Evolutionary conservation across 2,888 invertebrate species (phyloP), one percentile per base, ranked within the genome.

Genomic region (Argyra leucocephala): DNA sequence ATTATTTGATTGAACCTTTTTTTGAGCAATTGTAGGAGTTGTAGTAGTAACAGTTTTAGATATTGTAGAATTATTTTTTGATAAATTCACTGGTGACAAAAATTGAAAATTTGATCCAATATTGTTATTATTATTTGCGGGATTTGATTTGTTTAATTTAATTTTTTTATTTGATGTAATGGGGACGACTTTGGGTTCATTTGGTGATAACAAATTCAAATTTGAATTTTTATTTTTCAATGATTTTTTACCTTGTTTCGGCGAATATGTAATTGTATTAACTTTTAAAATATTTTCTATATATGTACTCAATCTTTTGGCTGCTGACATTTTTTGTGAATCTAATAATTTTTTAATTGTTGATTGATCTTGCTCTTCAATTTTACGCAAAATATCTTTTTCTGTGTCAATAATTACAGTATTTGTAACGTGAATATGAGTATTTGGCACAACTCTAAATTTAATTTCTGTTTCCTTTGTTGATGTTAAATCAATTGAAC

Each of bases 351-450:
- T 74, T 2, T 74, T 73, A 73, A 78, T 75, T 0, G 77, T 73
- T 3, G 73, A 74, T 22, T 76, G 74, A 65, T 78, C 76, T 57
- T 73, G 74, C 3, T 73, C 74, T 15, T 73, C 75, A 7, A 76
- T 76, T 66, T 76, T 78, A 23, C 73, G 73, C 68, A 76, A 67
- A 4, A 77, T 74, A 4, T 76, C 74, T 3, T 75, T 74, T 26
- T 73, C 75, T 10, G 75, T 73, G 61, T 78, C 77, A 1, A 78
- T 72, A 3, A 78, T 73, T 24, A 78, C 76, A 65, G 77, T 78
- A 63, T 76, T 78, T 1, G 78, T 74, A n/a, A 78, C 73, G 24
- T 78, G 78, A 0, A 76, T 77, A 68, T 78, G 78, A 1, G 78
- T 76, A 63, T 76, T 78, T 0, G 77, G 78, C n/a, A 77, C 75